Percentiles rank a stretch among this genome's conserved stretches.
Evolutionary conservation across 2,113 vertebrate genomes (phyloP).

Genomic region (Podarcis raffonei): DNA sequence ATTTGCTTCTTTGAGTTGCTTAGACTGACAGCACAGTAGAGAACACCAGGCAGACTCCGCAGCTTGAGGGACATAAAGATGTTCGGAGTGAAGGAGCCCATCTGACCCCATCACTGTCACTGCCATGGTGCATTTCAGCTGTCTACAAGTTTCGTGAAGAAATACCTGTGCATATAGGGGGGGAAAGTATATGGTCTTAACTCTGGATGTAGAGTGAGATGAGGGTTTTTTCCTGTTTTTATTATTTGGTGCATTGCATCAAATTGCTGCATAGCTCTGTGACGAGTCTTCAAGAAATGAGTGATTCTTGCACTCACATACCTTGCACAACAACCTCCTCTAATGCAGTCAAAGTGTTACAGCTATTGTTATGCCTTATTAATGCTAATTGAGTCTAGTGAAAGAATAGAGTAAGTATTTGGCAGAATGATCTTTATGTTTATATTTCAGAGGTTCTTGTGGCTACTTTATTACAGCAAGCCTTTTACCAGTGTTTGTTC

Average conservation of each 20-base stretch:
- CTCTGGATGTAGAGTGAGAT: background rate
- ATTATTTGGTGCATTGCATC: background rate
- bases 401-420: slow-evolving; percentile 15
- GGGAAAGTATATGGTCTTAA: fast-evolving
- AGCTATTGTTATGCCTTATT: background rate
- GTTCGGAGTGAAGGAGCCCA: fast-evolving
- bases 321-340: background rate
- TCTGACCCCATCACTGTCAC: background rate
- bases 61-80: background rate
- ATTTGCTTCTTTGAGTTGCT: background rate
- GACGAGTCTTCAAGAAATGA: background rate
- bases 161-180: background rate
- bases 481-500: background rate
- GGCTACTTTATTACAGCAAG: slow-evolving; percentile 50
- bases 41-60: background rate
- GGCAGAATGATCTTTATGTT: slow-evolving; percentile 52
- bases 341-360: background rate
- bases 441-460: slow-evolving; percentile 51
- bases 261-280: background rate
- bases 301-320: slow-evolving; percentile 15
- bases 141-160: fast-evolving
- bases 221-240: too few relatives aligned
- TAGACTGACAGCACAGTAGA: background rate
- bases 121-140: fast-evolving
- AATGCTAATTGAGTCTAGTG: slow-evolving; percentile 39